Evolutionary conservation across 2,888 invertebrate species (phyloP), one percentile per base, ranked within the genome.

Genomic region (Micoletzkya japonica): DNA sequence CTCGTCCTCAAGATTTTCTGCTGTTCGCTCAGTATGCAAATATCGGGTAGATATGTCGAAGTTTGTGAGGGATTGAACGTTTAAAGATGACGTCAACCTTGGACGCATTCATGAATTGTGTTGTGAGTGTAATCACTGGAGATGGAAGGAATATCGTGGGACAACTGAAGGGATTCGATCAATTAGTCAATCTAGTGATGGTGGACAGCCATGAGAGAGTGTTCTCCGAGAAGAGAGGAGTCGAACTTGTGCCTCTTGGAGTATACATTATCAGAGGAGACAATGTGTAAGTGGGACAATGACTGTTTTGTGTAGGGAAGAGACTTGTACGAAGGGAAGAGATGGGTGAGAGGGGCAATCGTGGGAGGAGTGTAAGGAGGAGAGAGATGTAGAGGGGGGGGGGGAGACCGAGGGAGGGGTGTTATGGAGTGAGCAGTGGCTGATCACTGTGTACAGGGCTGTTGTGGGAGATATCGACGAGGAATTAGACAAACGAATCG

Each of bases 141-240:
- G 96, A 96, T 88, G 96, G 96, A 56, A 89, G 96, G 78, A 94
- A 94, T 87, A 95, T 96, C 86, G 93, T 95, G 81, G 98, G 98
- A 58, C 94, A 94, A 0, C 87, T 99, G 74, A 96, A 96, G 87
- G 77, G 76, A 37, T 98, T 95, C 87, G 98, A 98, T 88, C 98
- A 98, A 88, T 94, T 96, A n/a, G 94, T 97, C 78, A 98, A 99
- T 86, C 90, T 99, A 77, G 95, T 98, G 82, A 88, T 98, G 76
- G 96, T 97, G 86, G 97, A 98, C 87, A 95, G 95, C 44, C 95
- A 96, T 86, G 98, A 99, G 87, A 89, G 98, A 82, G 95, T 98
- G n/a, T 98, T 94, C 87, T 95, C 94, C 10, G 79, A 80, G 67
- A 75, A 72, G 24, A 90, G 92, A 78, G 97, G 97, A 37, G 93